Evolutionary conservation across 2,888 invertebrate species (phyloP), one percentile per base, ranked within the genome.

Genomic region (Crepidodera aurea): DNA sequence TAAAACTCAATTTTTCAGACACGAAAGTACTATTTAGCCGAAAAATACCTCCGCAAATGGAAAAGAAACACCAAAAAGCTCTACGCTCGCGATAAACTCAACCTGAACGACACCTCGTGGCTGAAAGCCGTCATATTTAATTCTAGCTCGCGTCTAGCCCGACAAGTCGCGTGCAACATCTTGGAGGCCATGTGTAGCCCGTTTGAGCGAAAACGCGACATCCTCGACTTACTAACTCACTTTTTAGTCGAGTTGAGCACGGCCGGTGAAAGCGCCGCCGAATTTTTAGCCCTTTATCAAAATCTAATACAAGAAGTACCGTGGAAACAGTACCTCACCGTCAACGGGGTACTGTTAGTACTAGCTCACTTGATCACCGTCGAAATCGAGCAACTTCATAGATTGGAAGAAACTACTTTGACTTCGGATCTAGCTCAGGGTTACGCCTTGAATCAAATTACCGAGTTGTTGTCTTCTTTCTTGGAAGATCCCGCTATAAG

Each of bases 381-480:
- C 69, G 97, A 98, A 84, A 95, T 96, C 37, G 90, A 91, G 65
- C 90, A 94, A 71, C 84, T 98, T 13, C 94, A 94, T 79, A 88
- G 90, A 8, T 83, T 97, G 25, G 98, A 98, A 79, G 94, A 94
- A 75, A 94, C 94, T 0, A 95, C 96, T 0, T 84, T 98, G 1
- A 96, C 94, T 0, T 96, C 96, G 0, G 96, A 98, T 81, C 85
- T 98, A 1, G 93, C 96, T 0, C 95, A 97, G 84, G 90, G 97
- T 2, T 96, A 92, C 82, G 94, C 96, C 0, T 82, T 97, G 60
- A 94, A 96, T 74, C 93, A 94, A 75, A 69, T 81, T 0, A 95
- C 95, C 39, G 95, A 96, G 79, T 82, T 97, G 15, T 82, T 97
- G 71, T 89, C 94, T 5, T 89, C 92, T 74, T 94, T 98, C 84